Base-by-base conservation (phyloP, 2,797 vertebrate genomes). In the Hydrocynus forskahlii region DNA sequence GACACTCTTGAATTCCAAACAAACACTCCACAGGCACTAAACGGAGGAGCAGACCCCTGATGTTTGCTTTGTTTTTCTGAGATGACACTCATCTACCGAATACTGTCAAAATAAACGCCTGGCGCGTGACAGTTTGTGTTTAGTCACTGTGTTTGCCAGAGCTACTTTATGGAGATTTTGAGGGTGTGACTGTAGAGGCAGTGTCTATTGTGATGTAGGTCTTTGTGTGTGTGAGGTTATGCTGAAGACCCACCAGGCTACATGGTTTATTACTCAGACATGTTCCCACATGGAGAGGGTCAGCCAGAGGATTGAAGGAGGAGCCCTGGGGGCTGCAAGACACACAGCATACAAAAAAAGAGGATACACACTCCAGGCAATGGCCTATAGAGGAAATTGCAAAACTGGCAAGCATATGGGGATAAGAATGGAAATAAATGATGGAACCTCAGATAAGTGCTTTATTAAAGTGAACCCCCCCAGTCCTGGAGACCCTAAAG, bases 41-140 rank as follows among this genome's bases (percentile, higher is more conserved):
- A 71, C 45, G 48, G 43, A 54, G 63, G 64, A 70, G 38, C 60
- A 60, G 55, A 48, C 60, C 52, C 63, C 54, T 62, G 55, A 59
- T 79, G 79, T 81, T 83, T 83, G 68, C 76, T 60, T 83, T 76
- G 78, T n/a, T 38, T 70, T 83, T 82, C 21, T 16, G 38, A 69
- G 50, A 81, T 75, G 67, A 70, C 75, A 67, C 68, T 12, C 48
- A 68, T 72, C 62, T 45, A 64, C 21, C 59, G 19, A 72, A 52
- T 19, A 73, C 72, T 73, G 54, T 63, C 48, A 86, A 82, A 78
- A 75, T 80, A 75, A 80, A 80, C 57, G 50, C 64, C 48, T 69
- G 16, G 12, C 38, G 71, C 40, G 5, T 35, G 23, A 57, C 29
- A 17, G 74, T 81, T 80, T 81, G 78, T 79, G 79, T 82, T 84